Conservation (phyloP, 1,140 invertebrate species). For the Lineus longissimus region DNA sequence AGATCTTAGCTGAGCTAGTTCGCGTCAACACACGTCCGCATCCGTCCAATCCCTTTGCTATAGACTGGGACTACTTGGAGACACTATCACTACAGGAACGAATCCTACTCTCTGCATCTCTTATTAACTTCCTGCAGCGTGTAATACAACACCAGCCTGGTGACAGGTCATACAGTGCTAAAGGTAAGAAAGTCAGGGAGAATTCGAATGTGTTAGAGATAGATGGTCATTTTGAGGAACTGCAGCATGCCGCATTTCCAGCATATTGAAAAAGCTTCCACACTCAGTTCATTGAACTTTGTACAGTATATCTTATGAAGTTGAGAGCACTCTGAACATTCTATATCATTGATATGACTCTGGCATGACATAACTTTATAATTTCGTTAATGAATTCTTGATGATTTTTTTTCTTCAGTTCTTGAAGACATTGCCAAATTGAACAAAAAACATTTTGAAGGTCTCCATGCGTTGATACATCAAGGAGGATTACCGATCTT, state of each 20-base stretch:
- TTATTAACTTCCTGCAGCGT: constrained; percentile 35
- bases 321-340: no score
- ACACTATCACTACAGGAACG: constrained; percentile 29
- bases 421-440: constrained; percentile 9
- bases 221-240: no score
- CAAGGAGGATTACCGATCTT: constrained; percentile 25
- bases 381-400: no score
- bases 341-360: no score
- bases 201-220: neutral
- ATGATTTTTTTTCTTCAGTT: neutral
- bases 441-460: constrained; percentile 30
- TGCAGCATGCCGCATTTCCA: no score
- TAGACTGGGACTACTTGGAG: constrained; percentile 40
- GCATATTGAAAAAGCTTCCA: no score
- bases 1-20: constrained; percentile 38
- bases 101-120: constrained; percentile 32
- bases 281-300: no score
- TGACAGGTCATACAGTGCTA: constrained; percentile 31
- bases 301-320: no score
- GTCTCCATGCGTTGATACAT: constrained; percentile 26
- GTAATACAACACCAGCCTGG: constrained; percentile 31
- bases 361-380: no score
- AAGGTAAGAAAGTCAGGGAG: constrained; percentile 24
- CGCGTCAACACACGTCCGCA: constrained; percentile 42
- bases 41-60: constrained; percentile 40